A percentile compares a stretch with the other conserved stretches of the same genome.
These are phyloP conservation scores for Xanthorhoe spadicearia DNA, from an alignment of 2,888 invertebrate genomes.

Conservation along the genomic window DNA sequence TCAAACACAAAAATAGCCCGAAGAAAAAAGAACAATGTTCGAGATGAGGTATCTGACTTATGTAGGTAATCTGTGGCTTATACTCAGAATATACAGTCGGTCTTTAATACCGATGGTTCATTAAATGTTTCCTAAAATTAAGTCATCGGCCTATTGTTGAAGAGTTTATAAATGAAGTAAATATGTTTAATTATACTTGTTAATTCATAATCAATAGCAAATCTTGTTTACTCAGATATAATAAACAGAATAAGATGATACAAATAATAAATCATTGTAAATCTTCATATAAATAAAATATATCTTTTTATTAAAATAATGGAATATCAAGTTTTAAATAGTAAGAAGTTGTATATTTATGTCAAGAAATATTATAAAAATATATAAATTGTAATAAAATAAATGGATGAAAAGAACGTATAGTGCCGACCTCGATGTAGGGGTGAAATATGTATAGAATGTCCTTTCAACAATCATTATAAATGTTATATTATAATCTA, in stretches of 20 bases:
- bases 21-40: too few species aligned
- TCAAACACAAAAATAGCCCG: too few species aligned
- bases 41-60: too few species aligned
- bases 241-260: not conserved
- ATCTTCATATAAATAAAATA: not conserved
- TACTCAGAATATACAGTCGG: not conserved
- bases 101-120: not conserved
- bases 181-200: not conserved
- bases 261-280: not conserved
- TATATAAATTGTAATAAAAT: not conserved
- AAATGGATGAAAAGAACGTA: not conserved
- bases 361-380: not conserved
- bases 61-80: too few species aligned
- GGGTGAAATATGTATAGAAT: not conserved
- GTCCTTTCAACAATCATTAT: conserved; percentile 8
- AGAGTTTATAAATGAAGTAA: not conserved
- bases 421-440: not conserved
- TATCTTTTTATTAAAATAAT: conserved; percentile 1
- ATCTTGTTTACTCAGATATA: not conserved
- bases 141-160: conserved; percentile 8
- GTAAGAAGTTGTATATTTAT: not conserved
- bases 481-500: conserved; percentile 13
- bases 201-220: not conserved
- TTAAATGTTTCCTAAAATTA: not conserved
- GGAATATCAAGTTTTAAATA: conserved; percentile 10